Conservation (phyloP, 2,113 vertebrate genomes). For the Hemicordylus capensis region DNA sequence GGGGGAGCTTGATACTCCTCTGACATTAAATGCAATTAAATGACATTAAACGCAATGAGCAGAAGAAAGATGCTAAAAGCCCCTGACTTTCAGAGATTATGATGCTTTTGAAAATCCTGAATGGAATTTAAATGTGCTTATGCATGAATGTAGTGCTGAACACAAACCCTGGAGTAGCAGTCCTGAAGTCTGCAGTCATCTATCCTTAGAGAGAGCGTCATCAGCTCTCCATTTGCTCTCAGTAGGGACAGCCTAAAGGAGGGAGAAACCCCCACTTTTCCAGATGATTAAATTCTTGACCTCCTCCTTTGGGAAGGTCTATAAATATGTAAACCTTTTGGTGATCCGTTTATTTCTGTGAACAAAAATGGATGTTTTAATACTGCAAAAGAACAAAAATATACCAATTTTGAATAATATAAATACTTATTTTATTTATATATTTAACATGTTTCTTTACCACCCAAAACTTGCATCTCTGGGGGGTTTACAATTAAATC, state of each 20-base stretch:
- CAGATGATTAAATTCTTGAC: not conserved
- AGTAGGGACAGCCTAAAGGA: not conserved
- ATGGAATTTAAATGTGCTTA: slow-evolving; percentile 39
- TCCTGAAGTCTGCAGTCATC: slow-evolving; percentile 18
- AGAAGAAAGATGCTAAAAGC: slow-evolving; percentile 34
- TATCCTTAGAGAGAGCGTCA: not conserved
- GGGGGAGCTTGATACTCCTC: slow-evolving; percentile 6
- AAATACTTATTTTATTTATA: not conserved
- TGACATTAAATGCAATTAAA: slow-evolving; percentile 40
- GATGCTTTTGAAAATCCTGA: slow-evolving; percentile 37
- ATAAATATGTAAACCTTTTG: not conserved
- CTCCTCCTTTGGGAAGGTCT: not conserved
- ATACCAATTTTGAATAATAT: not conserved
- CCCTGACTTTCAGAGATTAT: slow-evolving; percentile 35
- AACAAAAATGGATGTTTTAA: not conserved
- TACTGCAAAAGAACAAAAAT: not conserved
- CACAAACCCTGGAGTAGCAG: slow-evolving; percentile 20
- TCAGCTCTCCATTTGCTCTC: not conserved
- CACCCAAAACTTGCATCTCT: too few relatives aligned
- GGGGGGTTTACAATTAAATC: too few relatives aligned
- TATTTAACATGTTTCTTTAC: not conserved
- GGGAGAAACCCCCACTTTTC: not conserved
- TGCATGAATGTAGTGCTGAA: slow-evolving; percentile 4
- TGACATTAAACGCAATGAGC: slow-evolving; percentile 33
- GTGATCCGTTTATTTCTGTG: slow-evolving; percentile 4